Evolutionary conservation across 2,113 vertebrate species (phyloP), one percentile per base, ranked within the genome.

Genomic region (Xenopus laevis): DNA sequence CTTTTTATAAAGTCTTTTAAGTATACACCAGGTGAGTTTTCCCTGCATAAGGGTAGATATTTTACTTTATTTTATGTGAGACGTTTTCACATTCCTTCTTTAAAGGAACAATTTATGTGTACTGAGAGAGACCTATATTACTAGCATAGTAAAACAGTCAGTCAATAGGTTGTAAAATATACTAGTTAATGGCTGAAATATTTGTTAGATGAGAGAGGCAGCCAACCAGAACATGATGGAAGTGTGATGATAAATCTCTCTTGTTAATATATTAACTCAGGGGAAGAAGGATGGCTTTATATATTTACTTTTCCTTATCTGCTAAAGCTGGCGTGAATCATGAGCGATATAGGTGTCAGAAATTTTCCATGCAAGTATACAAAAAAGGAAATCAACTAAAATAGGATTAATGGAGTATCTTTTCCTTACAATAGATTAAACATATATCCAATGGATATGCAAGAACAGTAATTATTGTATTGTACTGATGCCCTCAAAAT

Each of bases 161-260:
- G 83, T 83, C 75, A 81, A 60, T 74, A 68, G 62, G 58, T 62
- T 80, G 63, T 78, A 78, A 85, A 81, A 64, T 78, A 33, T 65
- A 79, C 77, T 15, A 80, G 69, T 84, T 83, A 86, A 81, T 83
- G 74, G 61, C 65, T 84, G 82, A 80, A 79, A 74, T 80, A 79
- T 78, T 84, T 82, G 72, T 84, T 80, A 81, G 79, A 65, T 75
- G 75, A 64, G 84, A 83, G 83, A 76, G 71, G 78, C 23, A 72
- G 59, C 58, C 84, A 79, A 71, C 64, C 55, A 70, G 68, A 79
- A 62, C 47, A 40, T n/a, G 61, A 53, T 16, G 75, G 47, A 73
- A 40, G 33, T 74, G 69, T 78, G 71, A 73, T 47, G 80, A 57
- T 82, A 84, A 84, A 87, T 83, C 78, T 86, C 78, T 86, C 74